phyloP scores from a whole-genome alignment of 1,140 invertebrate genomes.

The Magallana ariakensis region DNA sequence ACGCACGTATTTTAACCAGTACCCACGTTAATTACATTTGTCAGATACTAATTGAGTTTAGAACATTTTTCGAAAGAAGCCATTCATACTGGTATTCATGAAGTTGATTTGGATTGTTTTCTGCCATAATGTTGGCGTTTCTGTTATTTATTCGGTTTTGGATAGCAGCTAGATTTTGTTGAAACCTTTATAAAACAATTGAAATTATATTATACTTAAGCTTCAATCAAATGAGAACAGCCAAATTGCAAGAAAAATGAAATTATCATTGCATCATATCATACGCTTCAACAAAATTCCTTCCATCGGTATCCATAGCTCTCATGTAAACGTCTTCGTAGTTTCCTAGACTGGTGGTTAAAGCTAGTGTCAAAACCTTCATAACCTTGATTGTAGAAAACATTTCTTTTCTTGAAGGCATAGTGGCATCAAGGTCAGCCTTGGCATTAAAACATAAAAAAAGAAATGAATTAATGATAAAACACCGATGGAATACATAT shows the following conservation, averaged over 20 bases:
- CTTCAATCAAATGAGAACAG: not conserved
- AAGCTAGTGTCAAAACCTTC: not conserved
- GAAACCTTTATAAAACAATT: not conserved
- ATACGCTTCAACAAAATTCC: not conserved
- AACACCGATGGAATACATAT: no score
- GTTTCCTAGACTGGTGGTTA: not conserved
- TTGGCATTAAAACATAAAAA: not conserved
- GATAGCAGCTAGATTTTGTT: not conserved
- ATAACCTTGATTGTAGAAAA: conserved; percentile 17
- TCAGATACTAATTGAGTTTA: conserved; percentile 12
- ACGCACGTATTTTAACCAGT: no score
- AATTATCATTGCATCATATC: not conserved
- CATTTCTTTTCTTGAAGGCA: conserved; percentile 78
- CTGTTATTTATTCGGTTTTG: not conserved
- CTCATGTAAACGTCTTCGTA: not conserved
- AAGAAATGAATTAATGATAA: not conserved
- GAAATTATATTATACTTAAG: not conserved
- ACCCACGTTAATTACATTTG: no score
- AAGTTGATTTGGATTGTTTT: not conserved
- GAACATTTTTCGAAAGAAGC: not conserved
- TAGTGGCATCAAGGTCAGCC: not conserved
- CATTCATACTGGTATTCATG: not conserved
- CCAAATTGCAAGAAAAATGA: not conserved
- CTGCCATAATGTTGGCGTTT: not conserved
- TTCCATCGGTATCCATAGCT: not conserved